These are phyloP conservation scores for Brachionus asplanchnoidis DNA, from an alignment of 1,140 invertebrate species.

Conservation along the genomic window DNA sequence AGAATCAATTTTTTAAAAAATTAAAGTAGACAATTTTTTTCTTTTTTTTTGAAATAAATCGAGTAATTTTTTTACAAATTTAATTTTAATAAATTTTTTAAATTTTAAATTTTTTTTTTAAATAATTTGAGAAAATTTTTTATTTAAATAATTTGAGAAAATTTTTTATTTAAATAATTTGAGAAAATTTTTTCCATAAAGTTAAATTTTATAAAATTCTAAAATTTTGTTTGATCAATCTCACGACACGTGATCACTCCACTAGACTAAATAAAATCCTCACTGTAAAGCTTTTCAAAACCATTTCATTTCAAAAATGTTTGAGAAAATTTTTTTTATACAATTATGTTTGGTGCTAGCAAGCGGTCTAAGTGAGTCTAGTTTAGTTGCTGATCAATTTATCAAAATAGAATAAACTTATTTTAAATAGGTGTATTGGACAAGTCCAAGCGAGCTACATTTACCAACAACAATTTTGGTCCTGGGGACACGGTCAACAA, in stretches of 20 bases:
- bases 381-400: background rate
- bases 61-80: background rate
- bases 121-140: background rate
- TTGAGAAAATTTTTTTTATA: background rate
- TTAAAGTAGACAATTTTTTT: too few species aligned
- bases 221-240: background rate
- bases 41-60: background rate
- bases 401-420: background rate
- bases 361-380: background rate
- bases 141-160: background rate
- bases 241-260: background rate
- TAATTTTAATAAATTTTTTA: background rate
- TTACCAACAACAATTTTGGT: constrained; percentile 36
- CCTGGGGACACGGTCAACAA: background rate
- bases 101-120: background rate
- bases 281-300: background rate
- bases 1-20: background rate
- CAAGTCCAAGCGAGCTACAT: background rate
- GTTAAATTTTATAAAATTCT: background rate
- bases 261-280: background rate
- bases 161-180: background rate
- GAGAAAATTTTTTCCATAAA: background rate
- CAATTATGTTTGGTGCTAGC: constrained; percentile 4
- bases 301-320: constrained; percentile 13
- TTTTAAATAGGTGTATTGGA: background rate